Percentiles rank a stretch among this genome's conserved stretches.
Conservation (phyloP, 2,113 vertebrate species). For the Sinocyclocheilus anophthalmus region DNA sequence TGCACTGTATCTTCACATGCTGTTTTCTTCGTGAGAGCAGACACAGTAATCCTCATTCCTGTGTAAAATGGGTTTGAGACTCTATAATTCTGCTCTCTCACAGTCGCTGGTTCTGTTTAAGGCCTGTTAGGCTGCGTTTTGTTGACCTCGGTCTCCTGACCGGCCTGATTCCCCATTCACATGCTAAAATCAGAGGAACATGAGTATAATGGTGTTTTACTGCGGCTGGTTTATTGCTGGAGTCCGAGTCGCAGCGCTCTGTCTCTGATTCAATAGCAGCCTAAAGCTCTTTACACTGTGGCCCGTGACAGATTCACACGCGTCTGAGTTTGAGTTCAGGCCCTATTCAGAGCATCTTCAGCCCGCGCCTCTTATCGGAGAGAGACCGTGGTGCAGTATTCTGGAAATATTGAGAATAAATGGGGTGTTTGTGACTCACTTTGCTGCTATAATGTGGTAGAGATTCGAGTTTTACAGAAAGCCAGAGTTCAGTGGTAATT, state of each 20-base stretch:
- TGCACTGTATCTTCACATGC: neutral
- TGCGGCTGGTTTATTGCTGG: constrained; percentile 68
- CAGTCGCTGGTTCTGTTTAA: neutral
- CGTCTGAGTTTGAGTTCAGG: neutral
- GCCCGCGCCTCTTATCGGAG: neutral
- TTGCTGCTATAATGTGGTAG: neutral
- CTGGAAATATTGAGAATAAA: neutral
- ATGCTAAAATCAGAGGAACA: constrained; percentile 60
- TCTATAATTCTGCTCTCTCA: neutral
- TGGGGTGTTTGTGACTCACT: neutral
- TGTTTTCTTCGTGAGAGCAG: neutral
- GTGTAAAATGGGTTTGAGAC: constrained; percentile 55
- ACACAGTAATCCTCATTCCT: constrained; percentile 68
- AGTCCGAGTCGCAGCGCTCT: constrained; percentile 64
- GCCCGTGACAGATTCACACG: constrained; percentile 60
- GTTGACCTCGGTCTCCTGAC: constrained; percentile 55
- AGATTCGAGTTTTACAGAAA: neutral
- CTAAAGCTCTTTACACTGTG: constrained; percentile 67
- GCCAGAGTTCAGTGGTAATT: neutral
- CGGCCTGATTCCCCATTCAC: constrained; percentile 76
- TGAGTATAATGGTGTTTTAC: constrained; percentile 76
- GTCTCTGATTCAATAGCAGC: constrained; percentile 65
- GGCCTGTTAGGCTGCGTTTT: too few relatives aligned
- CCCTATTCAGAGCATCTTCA: constrained; percentile 62
- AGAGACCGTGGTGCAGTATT: neutral